These are phyloP conservation scores for Dendrocopos noguchii DNA, from an alignment of 2,113 vertebrate genomes.

Conservation along the genomic window DNA sequence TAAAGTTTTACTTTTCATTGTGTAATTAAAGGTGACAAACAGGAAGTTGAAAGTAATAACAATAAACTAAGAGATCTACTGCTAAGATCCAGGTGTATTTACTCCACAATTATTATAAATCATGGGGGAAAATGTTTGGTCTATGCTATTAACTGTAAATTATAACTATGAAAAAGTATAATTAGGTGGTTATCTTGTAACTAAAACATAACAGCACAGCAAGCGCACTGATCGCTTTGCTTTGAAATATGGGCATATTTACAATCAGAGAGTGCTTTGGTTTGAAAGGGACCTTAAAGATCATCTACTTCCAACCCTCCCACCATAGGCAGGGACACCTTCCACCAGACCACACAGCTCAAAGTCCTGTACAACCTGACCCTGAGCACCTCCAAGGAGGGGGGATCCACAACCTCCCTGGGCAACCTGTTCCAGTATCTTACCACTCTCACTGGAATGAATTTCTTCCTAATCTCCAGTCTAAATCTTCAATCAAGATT, in stretches of 20 bases:
- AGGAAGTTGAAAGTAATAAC: not conserved
- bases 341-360: too few species aligned
- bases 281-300: too few species aligned
- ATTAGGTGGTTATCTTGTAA: not conserved
- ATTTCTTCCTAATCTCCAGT: too few species aligned
- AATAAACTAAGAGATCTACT: not conserved
- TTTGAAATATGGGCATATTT: not conserved
- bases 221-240: not conserved
- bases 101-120: not conserved
- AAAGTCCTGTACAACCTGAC: too few species aligned
- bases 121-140: not conserved
- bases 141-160: not conserved
- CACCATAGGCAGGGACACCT: too few species aligned
- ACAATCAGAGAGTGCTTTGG: too few species aligned
- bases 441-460: too few species aligned
- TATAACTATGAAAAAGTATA: not conserved
- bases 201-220: not conserved
- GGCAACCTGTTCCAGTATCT: too few species aligned
- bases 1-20: not conserved
- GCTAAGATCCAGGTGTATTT: constrained; percentile 7
- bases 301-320: too few species aligned
- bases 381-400: too few species aligned
- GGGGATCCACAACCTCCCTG: too few species aligned
- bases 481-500: too few species aligned
- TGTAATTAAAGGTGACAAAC: not conserved